These are phyloP conservation scores for Cyprinodon brontotheroides DNA, from an alignment of 2,113 vertebrate genomes.

Conservation along the genomic window DNA sequence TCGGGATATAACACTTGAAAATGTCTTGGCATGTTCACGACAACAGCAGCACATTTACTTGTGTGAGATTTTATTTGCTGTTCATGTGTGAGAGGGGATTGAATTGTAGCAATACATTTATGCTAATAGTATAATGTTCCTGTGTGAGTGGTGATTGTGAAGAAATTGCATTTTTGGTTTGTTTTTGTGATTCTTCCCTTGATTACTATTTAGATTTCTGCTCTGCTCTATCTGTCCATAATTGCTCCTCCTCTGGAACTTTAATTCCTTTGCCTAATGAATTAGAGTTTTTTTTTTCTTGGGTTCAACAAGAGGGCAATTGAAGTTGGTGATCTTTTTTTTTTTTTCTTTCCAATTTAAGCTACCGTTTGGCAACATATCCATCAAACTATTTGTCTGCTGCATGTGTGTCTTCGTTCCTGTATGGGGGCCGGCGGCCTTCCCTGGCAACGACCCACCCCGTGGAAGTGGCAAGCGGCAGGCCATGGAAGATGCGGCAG, in stretches of 20 bases:
- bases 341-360: constrained; percentile 20
- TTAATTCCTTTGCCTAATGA: constrained; percentile 44
- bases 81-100: constrained; percentile 28
- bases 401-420: constrained; percentile 7
- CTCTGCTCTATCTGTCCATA: constrained; percentile 64
- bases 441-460: constrained; percentile 32
- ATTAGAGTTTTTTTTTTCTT: constrained; percentile 27
- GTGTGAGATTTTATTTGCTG: constrained; percentile 29
- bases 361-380: background rate
- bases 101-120: constrained; percentile 35
- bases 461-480: constrained; percentile 45
- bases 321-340: background rate
- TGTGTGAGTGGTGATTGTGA: constrained; percentile 41
- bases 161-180: constrained; percentile 79
- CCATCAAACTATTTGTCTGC: background rate
- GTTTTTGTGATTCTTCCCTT: constrained; percentile 92
- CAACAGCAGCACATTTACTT: constrained; percentile 59
- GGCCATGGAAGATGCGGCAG: constrained; percentile 88
- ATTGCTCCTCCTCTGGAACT: constrained; percentile 50
- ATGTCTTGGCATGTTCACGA: constrained; percentile 76
- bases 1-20: constrained; percentile 76
- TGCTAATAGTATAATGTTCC: constrained; percentile 53
- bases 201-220: constrained; percentile 93
- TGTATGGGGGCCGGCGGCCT: constrained; percentile 49
- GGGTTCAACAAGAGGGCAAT: constrained; percentile 64